Conservation (phyloP, 2,888 invertebrate genomes). For the Pristionchus fissidentatus region DNA sequence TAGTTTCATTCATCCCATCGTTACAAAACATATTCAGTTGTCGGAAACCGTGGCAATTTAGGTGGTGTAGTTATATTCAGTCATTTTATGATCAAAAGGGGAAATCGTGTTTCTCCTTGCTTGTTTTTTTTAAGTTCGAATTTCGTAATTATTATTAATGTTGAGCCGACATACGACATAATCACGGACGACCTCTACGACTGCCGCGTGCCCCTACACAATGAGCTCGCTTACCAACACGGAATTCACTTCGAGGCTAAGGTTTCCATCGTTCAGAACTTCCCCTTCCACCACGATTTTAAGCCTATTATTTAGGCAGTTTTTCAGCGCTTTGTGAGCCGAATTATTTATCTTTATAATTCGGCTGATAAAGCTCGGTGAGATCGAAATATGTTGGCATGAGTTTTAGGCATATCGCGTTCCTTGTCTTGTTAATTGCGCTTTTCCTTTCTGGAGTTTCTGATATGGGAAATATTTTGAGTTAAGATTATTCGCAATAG, state of each 20-base stretch:
- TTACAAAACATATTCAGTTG: too few relatives aligned
- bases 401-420: background rate
- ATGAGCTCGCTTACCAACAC: slow-evolving; percentile 95
- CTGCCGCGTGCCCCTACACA: slow-evolving; percentile 90
- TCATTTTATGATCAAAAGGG: background rate
- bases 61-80: background rate
- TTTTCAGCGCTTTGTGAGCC: background rate
- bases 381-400: background rate
- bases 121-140: background rate
- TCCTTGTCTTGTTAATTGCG: too few relatives aligned
- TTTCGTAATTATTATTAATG: background rate
- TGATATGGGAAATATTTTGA: too few relatives aligned
- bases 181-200: slow-evolving; percentile 97
- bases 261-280: too few relatives aligned
- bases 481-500: too few relatives aligned
- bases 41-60: background rate
- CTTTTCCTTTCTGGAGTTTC: too few relatives aligned
- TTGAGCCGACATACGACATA: slow-evolving; percentile 84
- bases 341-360: background rate
- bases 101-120: background rate
- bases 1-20: background rate
- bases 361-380: background rate
- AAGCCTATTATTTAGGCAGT: background rate
- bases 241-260: slow-evolving; percentile 97
- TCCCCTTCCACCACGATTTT: too few relatives aligned